phyloP scores from a whole-genome alignment of 2,797 vertebrate species.

The Labeo calbasu region DNA sequence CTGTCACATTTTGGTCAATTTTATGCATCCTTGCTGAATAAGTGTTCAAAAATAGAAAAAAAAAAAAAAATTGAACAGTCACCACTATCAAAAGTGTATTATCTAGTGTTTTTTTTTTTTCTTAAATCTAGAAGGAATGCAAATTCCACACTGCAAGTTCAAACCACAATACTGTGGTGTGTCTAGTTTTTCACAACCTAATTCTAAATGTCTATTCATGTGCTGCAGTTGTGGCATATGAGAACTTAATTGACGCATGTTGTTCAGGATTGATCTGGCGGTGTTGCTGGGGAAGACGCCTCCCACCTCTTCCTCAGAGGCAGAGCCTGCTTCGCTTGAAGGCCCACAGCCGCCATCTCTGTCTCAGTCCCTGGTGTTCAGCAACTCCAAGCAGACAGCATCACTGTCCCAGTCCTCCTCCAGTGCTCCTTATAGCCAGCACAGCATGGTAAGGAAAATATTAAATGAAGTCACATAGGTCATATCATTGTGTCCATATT shows the following conservation, averaged over 20 bases:
- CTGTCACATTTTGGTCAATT: not conserved
- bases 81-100: not conserved
- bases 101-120: too few relatives aligned
- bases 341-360: conserved; percentile 85
- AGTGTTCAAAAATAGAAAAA: too few relatives aligned
- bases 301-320: conserved; percentile 90
- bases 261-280: conserved; percentile 92
- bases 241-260: not conserved
- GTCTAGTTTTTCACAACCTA: not conserved
- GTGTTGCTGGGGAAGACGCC: conserved; percentile 96
- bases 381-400: conserved; percentile 92
- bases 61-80: too few relatives aligned
- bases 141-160: not conserved
- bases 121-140: not conserved
- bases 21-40: not conserved
- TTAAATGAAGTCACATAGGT: not conserved
- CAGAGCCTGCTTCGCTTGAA: conserved; percentile 85
- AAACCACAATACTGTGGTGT: not conserved
- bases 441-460: conserved; percentile 87
- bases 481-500: not conserved
- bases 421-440: conserved; percentile 87
- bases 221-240: not conserved
- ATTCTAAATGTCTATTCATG: not conserved
- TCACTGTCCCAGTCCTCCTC: conserved; percentile 84
- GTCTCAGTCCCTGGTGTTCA: conserved; percentile 95